Evolutionary conservation across 2,888 invertebrate genomes (phyloP).

Genomic region (Hydriomena furcata): DNA sequence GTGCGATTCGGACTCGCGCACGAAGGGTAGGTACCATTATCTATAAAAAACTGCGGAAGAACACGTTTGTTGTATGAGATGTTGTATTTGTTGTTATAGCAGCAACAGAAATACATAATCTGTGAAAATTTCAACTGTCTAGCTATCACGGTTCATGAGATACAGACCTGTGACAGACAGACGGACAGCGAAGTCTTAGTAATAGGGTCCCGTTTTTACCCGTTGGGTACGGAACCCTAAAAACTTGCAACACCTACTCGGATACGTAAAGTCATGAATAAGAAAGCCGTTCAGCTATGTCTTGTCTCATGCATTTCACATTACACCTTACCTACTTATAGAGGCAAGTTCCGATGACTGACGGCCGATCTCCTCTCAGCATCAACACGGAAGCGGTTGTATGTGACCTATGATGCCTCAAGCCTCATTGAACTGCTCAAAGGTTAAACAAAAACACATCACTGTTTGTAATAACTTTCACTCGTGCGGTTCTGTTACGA

Average conservation of each 20-base stretch:
- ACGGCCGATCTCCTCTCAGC: constrained; percentile 19
- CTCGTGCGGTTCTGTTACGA: constrained; percentile 66
- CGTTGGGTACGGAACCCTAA: too few species aligned
- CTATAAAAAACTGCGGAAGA: too few species aligned
- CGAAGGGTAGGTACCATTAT: too few species aligned
- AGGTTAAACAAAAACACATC: constrained; percentile 32
- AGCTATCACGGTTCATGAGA: too few species aligned
- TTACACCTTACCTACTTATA: constrained; percentile 32
- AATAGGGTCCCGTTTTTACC: too few species aligned
- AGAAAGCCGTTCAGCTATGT: constrained; percentile 12
- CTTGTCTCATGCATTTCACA: constrained; percentile 23
- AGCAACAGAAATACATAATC: too few species aligned
- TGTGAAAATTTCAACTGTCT: too few species aligned
- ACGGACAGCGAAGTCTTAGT: too few species aligned
- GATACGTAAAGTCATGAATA: constrained; percentile 4
- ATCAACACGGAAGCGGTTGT: constrained; percentile 28
- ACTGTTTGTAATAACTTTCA: constrained; percentile 61
- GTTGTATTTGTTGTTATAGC: too few species aligned
- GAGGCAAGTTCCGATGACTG: constrained; percentile 28
- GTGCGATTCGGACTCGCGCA: too few species aligned
- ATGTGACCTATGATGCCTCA: not conserved
- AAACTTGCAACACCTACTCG: not conserved
- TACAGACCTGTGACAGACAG: too few species aligned
- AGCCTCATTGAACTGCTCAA: constrained; percentile 22
- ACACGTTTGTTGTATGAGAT: too few species aligned